Evolutionary conservation across 2,113 vertebrate genomes (phyloP), one percentile per base, ranked within the genome.

Genomic region (Microcebus lehilahytsara): DNA sequence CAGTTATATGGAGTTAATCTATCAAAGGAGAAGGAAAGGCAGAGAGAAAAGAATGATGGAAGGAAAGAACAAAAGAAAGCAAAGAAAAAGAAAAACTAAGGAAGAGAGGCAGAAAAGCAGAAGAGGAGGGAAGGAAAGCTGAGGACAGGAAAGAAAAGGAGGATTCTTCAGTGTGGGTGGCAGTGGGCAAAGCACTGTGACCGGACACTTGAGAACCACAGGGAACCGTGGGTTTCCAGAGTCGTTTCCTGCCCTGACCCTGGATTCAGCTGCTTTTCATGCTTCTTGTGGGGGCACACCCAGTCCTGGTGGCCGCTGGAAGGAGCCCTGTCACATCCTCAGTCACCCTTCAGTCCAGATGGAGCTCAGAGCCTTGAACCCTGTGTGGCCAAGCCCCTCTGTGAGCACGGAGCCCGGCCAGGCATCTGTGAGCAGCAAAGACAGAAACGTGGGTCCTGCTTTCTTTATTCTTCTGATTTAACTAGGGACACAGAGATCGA

Each of bases 191-290:
- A 1, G 4, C 4, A 20, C 17, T 32, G 9, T 34, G 20, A 19
- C 32, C 20, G 42, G 37, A 13, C 22, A 5, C 7, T 32, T 9
- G 46, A 51, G 71, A 12, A 4, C 7, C 12, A 5, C 4, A 46
- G 51, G 25, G 13, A 6, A 2, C 10, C 22, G 13, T 16, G 0
- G 13, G 5, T 9, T 87, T 6, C 49, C 5, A 0, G 5, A 4
- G 62, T 56, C 22, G 20, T 46, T 34, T 49, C 72, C 23, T 8
- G 9, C 27, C 42, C 9, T 17, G 13, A 34, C 42, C 6, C 25
- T 27, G 34, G 46, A 9, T 37, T 49, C 46, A 25, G 3, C 9
- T 10, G 12, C 1, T 72, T 9, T 60, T 72, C 51, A 0, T 27
- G 32, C 32, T 67, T 60, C 6, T 60, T 42, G 5, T 40, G 17